These are phyloP conservation scores for Epirrita christyi DNA, from an alignment of 2,888 invertebrate species.

Conservation along the genomic window DNA sequence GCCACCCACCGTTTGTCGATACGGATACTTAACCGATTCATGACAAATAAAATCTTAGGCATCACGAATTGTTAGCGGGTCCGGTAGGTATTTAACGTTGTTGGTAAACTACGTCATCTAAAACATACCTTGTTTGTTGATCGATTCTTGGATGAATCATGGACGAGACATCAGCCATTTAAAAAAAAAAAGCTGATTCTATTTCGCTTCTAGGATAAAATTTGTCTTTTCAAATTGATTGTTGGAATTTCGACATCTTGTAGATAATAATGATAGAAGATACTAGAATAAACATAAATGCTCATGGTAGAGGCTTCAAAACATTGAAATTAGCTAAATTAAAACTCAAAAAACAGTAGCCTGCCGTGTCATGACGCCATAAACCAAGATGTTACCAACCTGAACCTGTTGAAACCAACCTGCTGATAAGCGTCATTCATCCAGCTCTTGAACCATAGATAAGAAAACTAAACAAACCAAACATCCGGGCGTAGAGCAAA, in stretches of 20 bases:
- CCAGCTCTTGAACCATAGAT: constrained; percentile 60
- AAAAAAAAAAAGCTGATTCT: no score
- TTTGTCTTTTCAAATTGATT: no score
- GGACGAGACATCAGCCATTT: no score
- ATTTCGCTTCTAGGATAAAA: no score
- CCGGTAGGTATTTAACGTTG: constrained; percentile 53
- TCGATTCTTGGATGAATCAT: no score
- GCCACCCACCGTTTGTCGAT: constrained; percentile 82
- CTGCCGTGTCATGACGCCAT: constrained; percentile 49
- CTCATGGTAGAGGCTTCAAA: background rate
- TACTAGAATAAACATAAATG: no score
- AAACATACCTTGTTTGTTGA: no score
- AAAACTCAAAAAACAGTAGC: constrained; percentile 63
- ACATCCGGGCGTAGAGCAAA: constrained; percentile 74
- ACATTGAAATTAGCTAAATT: constrained; percentile 22
- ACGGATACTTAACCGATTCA: constrained; percentile 85
- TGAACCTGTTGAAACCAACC: no score
- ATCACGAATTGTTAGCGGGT: constrained; percentile 59
- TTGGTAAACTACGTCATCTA: no score
- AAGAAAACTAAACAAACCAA: constrained; percentile 64
- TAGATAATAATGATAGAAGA: no score
- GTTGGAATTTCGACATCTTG: no score
- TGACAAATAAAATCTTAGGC: constrained; percentile 85
- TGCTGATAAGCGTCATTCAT: constrained; percentile 75
- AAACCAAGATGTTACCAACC: constrained; percentile 65